A percentile compares a stretch with the other conserved stretches of the same genome.
Evolutionary conservation across 2,797 vertebrate species (phyloP).

Genomic region (Acrossocheilus fasciatus): DNA sequence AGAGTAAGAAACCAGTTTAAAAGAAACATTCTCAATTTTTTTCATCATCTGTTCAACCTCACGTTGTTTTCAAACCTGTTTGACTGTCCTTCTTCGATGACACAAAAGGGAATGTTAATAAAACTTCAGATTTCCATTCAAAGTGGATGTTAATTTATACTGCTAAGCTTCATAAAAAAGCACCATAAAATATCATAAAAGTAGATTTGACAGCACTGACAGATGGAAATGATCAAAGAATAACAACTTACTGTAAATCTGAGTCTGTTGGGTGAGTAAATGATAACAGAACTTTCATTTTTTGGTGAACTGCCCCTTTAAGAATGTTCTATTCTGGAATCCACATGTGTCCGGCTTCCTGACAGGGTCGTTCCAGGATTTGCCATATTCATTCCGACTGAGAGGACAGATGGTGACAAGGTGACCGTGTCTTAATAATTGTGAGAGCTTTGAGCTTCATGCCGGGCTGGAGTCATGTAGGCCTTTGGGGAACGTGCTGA

Average conservation of each 20-base stretch:
- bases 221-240: neutral
- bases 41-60: neutral
- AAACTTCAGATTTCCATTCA: neutral
- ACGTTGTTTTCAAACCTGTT: neutral
- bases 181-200: neutral
- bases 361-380: neutral
- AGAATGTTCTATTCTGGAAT: neutral
- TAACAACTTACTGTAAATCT: neutral
- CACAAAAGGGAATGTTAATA: neutral
- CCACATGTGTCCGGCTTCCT: constrained; percentile 4
- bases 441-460: neutral
- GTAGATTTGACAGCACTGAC: neutral
- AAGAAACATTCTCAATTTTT: neutral
- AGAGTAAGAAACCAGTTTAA: neutral
- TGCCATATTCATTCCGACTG: neutral
- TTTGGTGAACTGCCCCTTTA: neutral
- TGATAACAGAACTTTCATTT: neutral
- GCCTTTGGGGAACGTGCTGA: neutral
- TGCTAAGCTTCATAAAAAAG: neutral
- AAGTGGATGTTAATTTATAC: no score
- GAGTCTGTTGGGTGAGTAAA: neutral
- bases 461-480: neutral
- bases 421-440: neutral
- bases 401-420: constrained; percentile 17
- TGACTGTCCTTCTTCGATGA: neutral